Evolutionary conservation across 2,113 vertebrate genomes (phyloP).

Genomic region (Accipiter cooperii): DNA sequence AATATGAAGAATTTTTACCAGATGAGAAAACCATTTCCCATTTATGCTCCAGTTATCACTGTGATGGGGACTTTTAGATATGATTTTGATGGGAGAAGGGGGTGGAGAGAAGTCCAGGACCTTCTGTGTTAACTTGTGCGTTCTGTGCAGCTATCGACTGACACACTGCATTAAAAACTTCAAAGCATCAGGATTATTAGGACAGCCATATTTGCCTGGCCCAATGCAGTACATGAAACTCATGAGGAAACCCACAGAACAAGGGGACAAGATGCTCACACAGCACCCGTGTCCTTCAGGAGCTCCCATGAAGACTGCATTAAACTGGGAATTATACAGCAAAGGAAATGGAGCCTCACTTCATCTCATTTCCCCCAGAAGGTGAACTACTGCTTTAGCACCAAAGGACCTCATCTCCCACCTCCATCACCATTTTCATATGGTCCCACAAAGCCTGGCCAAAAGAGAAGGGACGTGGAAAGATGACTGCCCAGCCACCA

Average conservation of each 20-base stretch:
- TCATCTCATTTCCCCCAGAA: background rate
- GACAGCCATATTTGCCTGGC: background rate
- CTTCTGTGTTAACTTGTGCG: background rate
- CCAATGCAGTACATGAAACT: fast-evolving
- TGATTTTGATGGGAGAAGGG: background rate
- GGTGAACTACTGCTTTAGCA: background rate
- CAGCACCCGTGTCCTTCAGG: background rate
- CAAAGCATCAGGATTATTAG: too few relatives aligned
- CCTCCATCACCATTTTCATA: background rate
- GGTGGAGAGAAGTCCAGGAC: background rate
- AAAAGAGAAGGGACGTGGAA: background rate
- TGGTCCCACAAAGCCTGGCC: background rate
- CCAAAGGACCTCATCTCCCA: background rate
- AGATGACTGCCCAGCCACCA: background rate
- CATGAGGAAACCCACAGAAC: background rate
- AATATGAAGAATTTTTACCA: background rate
- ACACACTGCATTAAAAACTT: background rate
- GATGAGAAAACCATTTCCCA: background rate
- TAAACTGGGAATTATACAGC: background rate
- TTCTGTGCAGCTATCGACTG: background rate
- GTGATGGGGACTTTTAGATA: background rate
- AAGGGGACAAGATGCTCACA: background rate
- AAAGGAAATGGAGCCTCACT: background rate
- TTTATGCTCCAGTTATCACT: background rate
- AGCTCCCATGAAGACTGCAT: background rate